phyloP scores from a whole-genome alignment of 2,888 invertebrate genomes.

The Leptopterna dolabrata region DNA sequence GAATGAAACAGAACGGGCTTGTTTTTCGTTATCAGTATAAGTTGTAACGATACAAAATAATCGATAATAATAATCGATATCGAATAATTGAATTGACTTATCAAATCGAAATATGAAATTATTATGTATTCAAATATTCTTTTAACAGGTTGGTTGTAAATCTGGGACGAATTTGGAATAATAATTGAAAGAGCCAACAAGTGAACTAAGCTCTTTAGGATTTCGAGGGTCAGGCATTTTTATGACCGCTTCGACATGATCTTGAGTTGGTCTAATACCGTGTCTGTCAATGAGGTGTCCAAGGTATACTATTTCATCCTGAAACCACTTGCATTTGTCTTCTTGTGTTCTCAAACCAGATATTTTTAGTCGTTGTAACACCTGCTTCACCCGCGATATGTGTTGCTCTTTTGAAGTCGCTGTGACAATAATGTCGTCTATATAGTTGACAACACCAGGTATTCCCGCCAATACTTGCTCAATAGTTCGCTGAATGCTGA shows the following conservation, averaged over 20 bases:
- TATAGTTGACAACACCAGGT: conserved; percentile 5
- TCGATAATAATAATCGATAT: too few species aligned
- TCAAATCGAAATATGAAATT: too few species aligned
- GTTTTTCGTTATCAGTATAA: too few species aligned
- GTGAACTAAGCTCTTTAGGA: neutral
- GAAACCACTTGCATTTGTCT: neutral
- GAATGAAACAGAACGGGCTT: too few species aligned
- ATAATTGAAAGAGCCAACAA: neutral
- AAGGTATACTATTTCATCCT: neutral
- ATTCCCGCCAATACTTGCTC: neutral
- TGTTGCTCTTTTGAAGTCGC: neutral
- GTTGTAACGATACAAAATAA: too few species aligned
- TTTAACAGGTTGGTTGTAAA: neutral
- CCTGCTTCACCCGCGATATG: neutral
- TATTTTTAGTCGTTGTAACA: neutral
- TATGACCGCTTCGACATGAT: neutral
- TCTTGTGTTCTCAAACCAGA: neutral
- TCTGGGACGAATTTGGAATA: neutral
- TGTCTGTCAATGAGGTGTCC: neutral
- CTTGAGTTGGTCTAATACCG: neutral
- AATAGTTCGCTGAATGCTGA: neutral
- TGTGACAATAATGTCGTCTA: conserved; percentile 8
- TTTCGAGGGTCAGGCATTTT: neutral
- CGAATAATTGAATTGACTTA: too few species aligned
- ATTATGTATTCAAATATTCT: too few species aligned